Conservation (phyloP, 2,888 invertebrate species). For the Drosophila anomelani region DNA sequence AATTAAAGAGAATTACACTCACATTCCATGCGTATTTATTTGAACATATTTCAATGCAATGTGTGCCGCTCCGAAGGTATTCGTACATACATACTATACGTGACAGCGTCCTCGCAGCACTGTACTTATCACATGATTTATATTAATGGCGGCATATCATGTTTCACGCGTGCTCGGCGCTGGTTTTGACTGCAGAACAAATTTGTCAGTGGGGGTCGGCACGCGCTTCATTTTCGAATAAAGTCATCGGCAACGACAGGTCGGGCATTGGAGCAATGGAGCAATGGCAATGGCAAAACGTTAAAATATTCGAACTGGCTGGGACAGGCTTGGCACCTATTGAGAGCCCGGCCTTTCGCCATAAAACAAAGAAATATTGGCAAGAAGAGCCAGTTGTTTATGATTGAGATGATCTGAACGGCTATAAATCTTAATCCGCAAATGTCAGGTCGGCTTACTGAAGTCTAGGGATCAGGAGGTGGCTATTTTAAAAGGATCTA, state of each 20-base stretch:
- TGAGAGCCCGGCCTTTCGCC: conserved; percentile 46
- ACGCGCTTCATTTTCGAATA: conserved; percentile 81
- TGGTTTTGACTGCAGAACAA: conserved; percentile 78
- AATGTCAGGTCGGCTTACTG: conserved; percentile 29
- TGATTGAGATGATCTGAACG: conserved; percentile 37
- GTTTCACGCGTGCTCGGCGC: conserved; percentile 81
- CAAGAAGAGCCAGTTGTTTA: conserved; percentile 33
- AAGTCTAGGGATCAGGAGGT: conserved; percentile 26
- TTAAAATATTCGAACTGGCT: conserved; percentile 34
- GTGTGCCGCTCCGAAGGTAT: conserved; percentile 7
- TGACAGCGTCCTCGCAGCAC: conserved; percentile 55
- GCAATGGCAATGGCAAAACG: conserved; percentile 27
- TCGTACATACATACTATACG: conserved; percentile 21
- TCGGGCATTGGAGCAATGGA: conserved; percentile 47
- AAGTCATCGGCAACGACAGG: conserved; percentile 67
- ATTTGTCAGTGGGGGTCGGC: conserved; percentile 85
- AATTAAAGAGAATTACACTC: conserved; percentile 4
- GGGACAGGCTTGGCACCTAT: conserved; percentile 49
- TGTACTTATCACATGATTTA: conserved; percentile 80
- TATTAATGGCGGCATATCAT: conserved; percentile 82
- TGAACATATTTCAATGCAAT: conserved; percentile 12
- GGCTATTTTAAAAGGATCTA: conserved; percentile 5
- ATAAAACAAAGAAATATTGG: conserved; percentile 42
- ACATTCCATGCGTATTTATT: background rate
- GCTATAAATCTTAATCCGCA: conserved; percentile 45